A percentile compares a stretch with the other conserved stretches of the same genome.
Conservation (phyloP, 2,113 vertebrate genomes). For the Chrysemys picta region DNA sequence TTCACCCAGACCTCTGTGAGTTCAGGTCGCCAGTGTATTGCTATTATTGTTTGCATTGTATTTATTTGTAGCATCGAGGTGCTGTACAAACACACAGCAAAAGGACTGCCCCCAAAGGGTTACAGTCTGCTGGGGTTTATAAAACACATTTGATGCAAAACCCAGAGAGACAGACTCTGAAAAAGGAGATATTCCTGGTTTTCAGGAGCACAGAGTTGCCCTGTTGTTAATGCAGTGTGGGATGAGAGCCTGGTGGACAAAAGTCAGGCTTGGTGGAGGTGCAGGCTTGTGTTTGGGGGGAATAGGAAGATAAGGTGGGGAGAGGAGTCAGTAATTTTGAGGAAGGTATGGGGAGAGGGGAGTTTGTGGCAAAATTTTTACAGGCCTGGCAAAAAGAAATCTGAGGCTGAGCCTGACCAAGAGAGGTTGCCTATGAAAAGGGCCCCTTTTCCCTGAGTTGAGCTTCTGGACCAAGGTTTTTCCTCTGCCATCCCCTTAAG, state of each 20-base stretch:
- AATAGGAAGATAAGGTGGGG: not conserved
- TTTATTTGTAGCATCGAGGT: not conserved
- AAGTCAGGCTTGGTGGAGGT: not conserved
- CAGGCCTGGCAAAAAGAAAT: not conserved
- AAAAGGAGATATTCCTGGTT: not conserved
- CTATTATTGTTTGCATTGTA: not conserved
- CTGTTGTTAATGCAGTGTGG: not conserved
- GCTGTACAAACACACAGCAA: accelerated
- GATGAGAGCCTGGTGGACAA: accelerated
- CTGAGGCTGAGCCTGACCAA: not conserved
- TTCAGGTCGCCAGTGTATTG: accelerated
- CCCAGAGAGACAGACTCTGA: not conserved
- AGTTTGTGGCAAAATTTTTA: not conserved
- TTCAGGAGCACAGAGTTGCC: not conserved
- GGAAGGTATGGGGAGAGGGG: not conserved
- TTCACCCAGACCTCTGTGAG: not conserved
- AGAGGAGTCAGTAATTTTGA: not conserved
- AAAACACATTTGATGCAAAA: accelerated
- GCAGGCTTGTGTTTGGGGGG: not conserved
- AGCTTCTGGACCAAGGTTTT: not conserved
- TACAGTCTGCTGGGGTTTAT: not conserved
- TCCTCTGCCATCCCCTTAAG: not conserved
- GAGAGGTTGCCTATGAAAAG: not conserved
- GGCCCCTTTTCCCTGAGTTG: not conserved
- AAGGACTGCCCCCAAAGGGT: not conserved